A percentile compares a stretch with the other conserved stretches of the same genome.
Conservation (phyloP, 2,888 invertebrate genomes). For the Chouioia cunea region DNA sequence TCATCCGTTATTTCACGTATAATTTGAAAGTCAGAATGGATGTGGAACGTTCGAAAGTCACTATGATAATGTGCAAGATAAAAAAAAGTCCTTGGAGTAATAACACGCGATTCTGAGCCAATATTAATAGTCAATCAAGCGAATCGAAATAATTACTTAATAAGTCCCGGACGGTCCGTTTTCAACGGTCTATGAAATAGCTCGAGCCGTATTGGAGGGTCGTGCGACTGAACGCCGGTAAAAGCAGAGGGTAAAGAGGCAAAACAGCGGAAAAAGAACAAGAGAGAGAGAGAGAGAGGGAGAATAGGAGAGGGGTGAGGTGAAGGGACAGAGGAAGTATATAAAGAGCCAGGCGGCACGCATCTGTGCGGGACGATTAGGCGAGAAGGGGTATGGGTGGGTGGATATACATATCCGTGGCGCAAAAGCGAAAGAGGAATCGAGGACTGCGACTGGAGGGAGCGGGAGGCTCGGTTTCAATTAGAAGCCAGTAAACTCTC, state of each 20-base stretch:
- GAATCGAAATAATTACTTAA: slow-evolving; percentile 32
- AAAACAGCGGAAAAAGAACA: slow-evolving; percentile 20
- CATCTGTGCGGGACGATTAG: slow-evolving; percentile 66
- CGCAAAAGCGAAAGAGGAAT: background rate
- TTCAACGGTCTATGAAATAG: slow-evolving; percentile 13
- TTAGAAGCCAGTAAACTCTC: slow-evolving; percentile 66
- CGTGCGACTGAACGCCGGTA: background rate
- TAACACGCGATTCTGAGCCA: too few species aligned
- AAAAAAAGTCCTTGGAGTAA: too few species aligned
- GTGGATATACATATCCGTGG: background rate
- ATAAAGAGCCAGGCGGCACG: slow-evolving; percentile 49
- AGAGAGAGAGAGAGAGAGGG: slow-evolving; percentile 1
- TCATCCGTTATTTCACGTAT: too few species aligned
- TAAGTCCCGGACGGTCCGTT: slow-evolving; percentile 1
- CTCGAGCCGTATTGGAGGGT: background rate
- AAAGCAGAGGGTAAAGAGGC: slow-evolving; percentile 44
- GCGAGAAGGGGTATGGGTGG: slow-evolving; percentile 36
- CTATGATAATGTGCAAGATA: too few species aligned
- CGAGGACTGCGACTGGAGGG: too few species aligned
- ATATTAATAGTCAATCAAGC: background rate
- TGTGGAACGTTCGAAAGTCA: too few species aligned
- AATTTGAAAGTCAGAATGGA: too few species aligned
- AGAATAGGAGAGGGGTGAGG: slow-evolving; percentile 27
- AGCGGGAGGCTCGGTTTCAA: slow-evolving; percentile 64
- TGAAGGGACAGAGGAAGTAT: slow-evolving; percentile 6